Conservation (phyloP, 1,140 invertebrate genomes). For the Heliconius hermathena region DNA sequence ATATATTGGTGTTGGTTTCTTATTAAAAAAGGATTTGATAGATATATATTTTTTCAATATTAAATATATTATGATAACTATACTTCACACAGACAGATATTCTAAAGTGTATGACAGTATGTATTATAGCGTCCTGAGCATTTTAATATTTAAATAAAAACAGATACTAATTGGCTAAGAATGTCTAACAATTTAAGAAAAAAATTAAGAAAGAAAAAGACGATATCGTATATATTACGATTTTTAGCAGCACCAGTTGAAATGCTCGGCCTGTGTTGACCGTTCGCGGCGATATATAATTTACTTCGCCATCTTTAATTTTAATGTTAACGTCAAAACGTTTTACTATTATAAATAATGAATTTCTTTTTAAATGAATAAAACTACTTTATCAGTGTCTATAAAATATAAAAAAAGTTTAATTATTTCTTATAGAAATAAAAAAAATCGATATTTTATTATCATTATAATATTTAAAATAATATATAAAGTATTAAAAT, state of each 20-base stretch:
- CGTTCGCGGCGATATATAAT: conserved; percentile 27
- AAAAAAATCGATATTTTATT: neutral
- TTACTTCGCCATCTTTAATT: too few relatives aligned
- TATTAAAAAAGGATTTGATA: neutral
- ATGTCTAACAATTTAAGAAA: neutral
- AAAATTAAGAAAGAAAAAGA: neutral
- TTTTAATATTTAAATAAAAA: conserved; percentile 12
- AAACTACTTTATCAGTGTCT: neutral
- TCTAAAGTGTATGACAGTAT: conserved; percentile 27
- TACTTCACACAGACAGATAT: conserved; percentile 6
- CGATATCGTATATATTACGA: neutral
- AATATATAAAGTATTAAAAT: neutral
- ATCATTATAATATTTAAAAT: neutral
- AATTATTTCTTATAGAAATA: neutral
- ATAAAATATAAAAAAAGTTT: neutral
- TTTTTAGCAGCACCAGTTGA: neutral
- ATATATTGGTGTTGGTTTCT: conserved; percentile 67
- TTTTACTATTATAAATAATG: neutral
- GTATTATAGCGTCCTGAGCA: conserved; percentile 31
- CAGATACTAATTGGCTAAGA: neutral
- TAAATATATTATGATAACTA: neutral
- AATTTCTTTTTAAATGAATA: neutral
- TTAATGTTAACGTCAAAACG: too few relatives aligned
- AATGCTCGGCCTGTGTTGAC: conserved; percentile 29
- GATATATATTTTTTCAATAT: conserved; percentile 4